These are phyloP conservation scores for Styela plicata DNA, from an alignment of 23 tunicate genomes.

Conservation along the genomic window DNA sequence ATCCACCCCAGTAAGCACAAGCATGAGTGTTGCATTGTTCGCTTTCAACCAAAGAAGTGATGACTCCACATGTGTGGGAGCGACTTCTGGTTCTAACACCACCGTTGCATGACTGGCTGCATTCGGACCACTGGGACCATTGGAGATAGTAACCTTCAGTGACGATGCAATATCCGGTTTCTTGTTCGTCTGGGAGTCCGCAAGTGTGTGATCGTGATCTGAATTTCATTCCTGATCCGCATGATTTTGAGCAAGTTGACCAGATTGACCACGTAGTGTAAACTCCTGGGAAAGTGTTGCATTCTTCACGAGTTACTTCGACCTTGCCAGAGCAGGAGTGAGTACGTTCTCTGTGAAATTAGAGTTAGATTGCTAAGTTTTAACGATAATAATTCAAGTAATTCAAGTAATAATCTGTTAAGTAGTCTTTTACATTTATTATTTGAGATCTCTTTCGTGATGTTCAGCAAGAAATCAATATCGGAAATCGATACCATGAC, in stretches of 20 bases:
- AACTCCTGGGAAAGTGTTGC: conserved; percentile 66
- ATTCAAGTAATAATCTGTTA: too few species aligned
- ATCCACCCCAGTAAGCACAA: conserved; percentile 94
- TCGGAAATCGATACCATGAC: neutral
- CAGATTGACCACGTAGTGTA: conserved; percentile 57
- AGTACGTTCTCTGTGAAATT: conserved; percentile 24
- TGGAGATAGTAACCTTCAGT: conserved; percentile 21
- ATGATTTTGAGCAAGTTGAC: conserved; percentile 54
- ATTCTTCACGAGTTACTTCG: conserved; percentile 41
- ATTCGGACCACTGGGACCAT: conserved; percentile 21
- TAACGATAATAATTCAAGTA: too few species aligned
- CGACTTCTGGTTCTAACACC: conserved; percentile 63
- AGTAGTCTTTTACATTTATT: too few species aligned
- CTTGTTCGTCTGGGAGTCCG: conserved; percentile 16
- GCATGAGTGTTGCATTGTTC: conserved; percentile 65
- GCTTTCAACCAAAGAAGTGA: conserved; percentile 30
- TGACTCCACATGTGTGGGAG: conserved; percentile 62
- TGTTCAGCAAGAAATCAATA: neutral
- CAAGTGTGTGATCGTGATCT: conserved; percentile 40
- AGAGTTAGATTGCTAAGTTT: too few species aligned
- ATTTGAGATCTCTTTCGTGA: too few species aligned
- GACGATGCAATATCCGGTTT: conserved; percentile 5
- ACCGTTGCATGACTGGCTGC: conserved; percentile 54
- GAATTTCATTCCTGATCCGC: conserved; percentile 61
- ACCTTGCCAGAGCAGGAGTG: conserved; percentile 36